Evolutionary conservation across 2,888 invertebrate species (phyloP), one percentile per base, ranked within the genome.

Genomic region (Sarcophaga rosellei): DNA sequence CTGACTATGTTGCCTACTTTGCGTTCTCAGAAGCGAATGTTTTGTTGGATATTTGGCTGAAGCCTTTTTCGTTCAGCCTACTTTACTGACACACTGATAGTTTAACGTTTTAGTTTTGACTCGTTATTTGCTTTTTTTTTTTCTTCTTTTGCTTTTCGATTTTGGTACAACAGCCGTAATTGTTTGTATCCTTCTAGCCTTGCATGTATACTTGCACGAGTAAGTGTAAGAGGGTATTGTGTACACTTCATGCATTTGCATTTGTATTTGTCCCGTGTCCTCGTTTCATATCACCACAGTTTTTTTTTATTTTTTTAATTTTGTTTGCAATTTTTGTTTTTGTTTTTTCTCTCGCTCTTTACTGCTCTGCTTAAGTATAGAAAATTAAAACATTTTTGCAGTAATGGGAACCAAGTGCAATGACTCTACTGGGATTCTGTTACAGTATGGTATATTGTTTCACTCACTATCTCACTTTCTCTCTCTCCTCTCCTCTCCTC

Each of bases 391-490:
- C 79, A 82, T 86, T 82, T 86, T 72, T 74, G 25, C 66, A 85
- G 81, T 82, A 86, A 86, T 80, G 79, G 79, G 79, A 86, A 75
- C 72, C 85, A 82, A 86, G 85, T 86, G 82, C 85, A 86, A 86
- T 82, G 85, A 80, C 79, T 86, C 85, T 72, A 63, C 79, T 82
- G 85, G 85, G 85, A 86, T 73, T 79, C 65, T 81, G 53, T 72
- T 84, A 61, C 62, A 75, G n/a, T 68, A 69, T 62, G n/a, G 74
- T 21, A 68, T 66, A 25, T 66, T 6, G 35, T 20, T 77, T 57
- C 78, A 57, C 65, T 63, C 12, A 21, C 8, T 61, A 61, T 47
- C 45, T 25, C 59, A 66, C 5, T 77, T 72, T n/a, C 63, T 61
- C 57, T 79, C 44, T 75, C 12, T 62, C 53, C 75, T 74, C 66